Evolutionary conservation across 2,797 vertebrate genomes (phyloP).

Genomic region (Neopelma chrysocephalum): DNA sequence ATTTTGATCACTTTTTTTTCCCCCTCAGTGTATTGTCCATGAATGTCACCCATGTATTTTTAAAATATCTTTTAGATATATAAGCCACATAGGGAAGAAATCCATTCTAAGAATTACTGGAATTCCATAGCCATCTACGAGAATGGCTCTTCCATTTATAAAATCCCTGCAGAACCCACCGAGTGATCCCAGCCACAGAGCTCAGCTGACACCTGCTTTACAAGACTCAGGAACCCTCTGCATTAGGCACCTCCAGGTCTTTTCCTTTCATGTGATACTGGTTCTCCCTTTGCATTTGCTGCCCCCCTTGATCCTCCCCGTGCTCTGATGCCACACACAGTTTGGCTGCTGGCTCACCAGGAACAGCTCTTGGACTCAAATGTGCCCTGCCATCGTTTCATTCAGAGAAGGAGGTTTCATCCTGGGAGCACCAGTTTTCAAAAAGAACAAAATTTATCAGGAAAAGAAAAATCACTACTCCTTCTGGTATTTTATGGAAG

Average conservation of each 20-base stretch:
- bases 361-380: not conserved
- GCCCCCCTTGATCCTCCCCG: constrained; percentile 6
- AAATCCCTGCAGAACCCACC: not conserved
- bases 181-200: not conserved
- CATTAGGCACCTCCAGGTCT: not conserved
- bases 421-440: not conserved
- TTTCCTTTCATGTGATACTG: not conserved
- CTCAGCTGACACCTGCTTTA: not conserved
- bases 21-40: not conserved
- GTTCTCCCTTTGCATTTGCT: constrained; percentile 6
- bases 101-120: not conserved
- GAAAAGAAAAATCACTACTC: not conserved
- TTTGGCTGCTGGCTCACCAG: constrained; percentile 25
- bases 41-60: not conserved
- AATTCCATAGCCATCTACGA: not conserved
- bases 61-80: not conserved
- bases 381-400: not conserved
- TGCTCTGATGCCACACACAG: not conserved
- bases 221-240: not conserved
- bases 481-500: not conserved
- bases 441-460: not conserved
- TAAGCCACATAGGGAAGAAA: not conserved
- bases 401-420: not conserved
- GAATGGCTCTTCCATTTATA: not conserved
- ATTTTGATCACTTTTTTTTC: not conserved